phyloP scores from a whole-genome alignment of 23 tunicate genomes.

The Phallusia fumigata region DNA sequence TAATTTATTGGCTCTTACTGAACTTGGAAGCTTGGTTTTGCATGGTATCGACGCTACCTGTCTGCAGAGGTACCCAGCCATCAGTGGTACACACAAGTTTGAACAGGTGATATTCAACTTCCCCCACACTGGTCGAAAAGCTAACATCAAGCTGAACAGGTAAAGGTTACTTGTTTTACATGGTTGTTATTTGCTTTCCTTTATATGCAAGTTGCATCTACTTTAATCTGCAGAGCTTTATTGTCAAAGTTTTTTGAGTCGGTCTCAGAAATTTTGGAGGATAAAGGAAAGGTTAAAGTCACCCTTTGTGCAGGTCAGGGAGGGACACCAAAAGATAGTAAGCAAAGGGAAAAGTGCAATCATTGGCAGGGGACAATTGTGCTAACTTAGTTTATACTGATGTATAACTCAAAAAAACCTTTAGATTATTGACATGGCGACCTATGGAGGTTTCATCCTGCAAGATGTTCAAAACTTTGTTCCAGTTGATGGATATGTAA shows the following conservation, averaged over 20 bases:
- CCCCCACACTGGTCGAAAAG: constrained; percentile 68
- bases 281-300: constrained; percentile 37
- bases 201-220: too few species aligned
- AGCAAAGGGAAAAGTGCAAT: constrained; percentile 35
- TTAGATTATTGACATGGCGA: constrained; percentile 61
- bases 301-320: constrained; percentile 76
- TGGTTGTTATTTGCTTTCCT: neutral
- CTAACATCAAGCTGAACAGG: constrained; percentile 56
- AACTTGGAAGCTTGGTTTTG: constrained; percentile 16
- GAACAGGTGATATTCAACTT: constrained; percentile 46
- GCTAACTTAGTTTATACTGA: neutral
- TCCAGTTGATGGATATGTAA: constrained; percentile 13
- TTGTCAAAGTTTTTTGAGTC: constrained; percentile 40
- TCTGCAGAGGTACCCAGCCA: neutral
- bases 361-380: constrained; percentile 41
- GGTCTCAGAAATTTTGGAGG: constrained; percentile 8
- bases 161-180: neutral
- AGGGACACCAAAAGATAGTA: constrained; percentile 46
- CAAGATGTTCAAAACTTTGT: constrained; percentile 24
- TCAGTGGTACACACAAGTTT: neutral
- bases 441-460: constrained; percentile 31
- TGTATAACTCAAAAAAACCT: neutral
- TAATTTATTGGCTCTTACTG: constrained; percentile 19
- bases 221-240: constrained; percentile 10
- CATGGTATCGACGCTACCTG: constrained; percentile 53